Conservation (phyloP, 2,888 invertebrate species). For the Amiota minor region DNA sequence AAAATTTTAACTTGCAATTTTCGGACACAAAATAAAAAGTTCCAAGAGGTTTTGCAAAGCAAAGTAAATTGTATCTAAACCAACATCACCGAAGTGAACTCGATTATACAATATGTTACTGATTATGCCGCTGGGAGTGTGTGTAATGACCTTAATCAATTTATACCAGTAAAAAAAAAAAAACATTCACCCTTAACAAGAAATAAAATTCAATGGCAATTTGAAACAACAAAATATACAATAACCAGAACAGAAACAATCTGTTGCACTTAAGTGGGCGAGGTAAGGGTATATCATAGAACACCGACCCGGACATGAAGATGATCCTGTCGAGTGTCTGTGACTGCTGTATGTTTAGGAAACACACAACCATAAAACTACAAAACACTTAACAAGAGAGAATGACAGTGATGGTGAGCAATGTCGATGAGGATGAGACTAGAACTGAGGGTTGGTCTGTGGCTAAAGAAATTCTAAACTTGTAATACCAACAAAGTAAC, state of each 20-base stretch:
- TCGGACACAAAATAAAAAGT: no score
- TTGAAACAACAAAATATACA: slow-evolving; percentile 5
- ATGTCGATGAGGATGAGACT: neutral
- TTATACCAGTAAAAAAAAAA: slow-evolving; percentile 44
- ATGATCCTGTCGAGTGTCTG: slow-evolving; percentile 13
- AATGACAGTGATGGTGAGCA: neutral
- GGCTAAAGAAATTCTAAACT: slow-evolving; percentile 47
- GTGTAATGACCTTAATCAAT: slow-evolving; percentile 68
- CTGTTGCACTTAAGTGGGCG: slow-evolving; percentile 51
- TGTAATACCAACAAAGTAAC: slow-evolving; percentile 55
- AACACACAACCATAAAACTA: slow-evolving; percentile 9
- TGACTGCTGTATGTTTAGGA: neutral
- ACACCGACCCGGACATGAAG: slow-evolving; percentile 20
- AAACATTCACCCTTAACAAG: slow-evolving; percentile 18
- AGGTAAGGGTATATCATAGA: slow-evolving; percentile 11
- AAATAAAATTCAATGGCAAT: neutral
- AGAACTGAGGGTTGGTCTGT: slow-evolving; percentile 10
- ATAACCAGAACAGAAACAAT: slow-evolving; percentile 40
- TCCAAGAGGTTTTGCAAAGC: no score
- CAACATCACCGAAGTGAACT: no score
- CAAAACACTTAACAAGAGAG: slow-evolving; percentile 18
- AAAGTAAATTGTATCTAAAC: no score
- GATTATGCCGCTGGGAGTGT: slow-evolving; percentile 66
- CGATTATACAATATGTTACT: slow-evolving; percentile 64
- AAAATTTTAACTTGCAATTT: no score